These are phyloP conservation scores for Caenorhabditis latens DNA, from an alignment of 1,140 invertebrate species.

Conservation along the genomic window DNA sequence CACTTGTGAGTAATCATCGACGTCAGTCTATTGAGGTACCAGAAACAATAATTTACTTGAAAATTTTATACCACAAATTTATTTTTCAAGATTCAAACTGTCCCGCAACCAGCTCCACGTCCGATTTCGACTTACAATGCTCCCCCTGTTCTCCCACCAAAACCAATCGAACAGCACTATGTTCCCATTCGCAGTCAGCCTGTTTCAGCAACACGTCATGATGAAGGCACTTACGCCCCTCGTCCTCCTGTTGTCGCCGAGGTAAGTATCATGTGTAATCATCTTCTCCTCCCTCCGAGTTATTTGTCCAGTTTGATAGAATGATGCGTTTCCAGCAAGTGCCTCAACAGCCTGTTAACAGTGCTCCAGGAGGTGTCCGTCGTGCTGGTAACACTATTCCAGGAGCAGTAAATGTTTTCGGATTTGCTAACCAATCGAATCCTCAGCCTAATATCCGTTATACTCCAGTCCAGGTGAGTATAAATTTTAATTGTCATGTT, in stretches of 20 bases:
- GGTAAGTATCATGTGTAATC: conserved; percentile 46
- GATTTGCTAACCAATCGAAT: conserved; percentile 30
- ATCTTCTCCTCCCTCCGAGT: background rate
- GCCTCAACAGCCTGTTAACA: conserved; percentile 27
- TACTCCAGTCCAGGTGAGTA: conserved; percentile 16
- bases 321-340: conserved; percentile 43
- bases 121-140: background rate
- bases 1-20: background rate
- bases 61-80: background rate
- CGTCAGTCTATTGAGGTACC: conserved; percentile 11
- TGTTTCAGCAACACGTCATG: background rate
- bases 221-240: conserved; percentile 12
- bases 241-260: background rate
- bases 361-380: conserved; percentile 7
- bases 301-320: conserved; percentile 42
- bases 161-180: conserved; percentile 1
- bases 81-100: background rate
- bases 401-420: conserved; percentile 39
- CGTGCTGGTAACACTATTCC: conserved; percentile 9
- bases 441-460: conserved; percentile 24
- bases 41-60: background rate
- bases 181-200: conserved; percentile 17
- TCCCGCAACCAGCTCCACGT: conserved; percentile 1
- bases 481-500: background rate
- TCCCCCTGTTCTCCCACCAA: background rate